A percentile compares a stretch with the other conserved stretches of the same genome.
These are phyloP conservation scores for Rallus limicola DNA, from an alignment of 2,113 vertebrate genomes.

Conservation along the genomic window DNA sequence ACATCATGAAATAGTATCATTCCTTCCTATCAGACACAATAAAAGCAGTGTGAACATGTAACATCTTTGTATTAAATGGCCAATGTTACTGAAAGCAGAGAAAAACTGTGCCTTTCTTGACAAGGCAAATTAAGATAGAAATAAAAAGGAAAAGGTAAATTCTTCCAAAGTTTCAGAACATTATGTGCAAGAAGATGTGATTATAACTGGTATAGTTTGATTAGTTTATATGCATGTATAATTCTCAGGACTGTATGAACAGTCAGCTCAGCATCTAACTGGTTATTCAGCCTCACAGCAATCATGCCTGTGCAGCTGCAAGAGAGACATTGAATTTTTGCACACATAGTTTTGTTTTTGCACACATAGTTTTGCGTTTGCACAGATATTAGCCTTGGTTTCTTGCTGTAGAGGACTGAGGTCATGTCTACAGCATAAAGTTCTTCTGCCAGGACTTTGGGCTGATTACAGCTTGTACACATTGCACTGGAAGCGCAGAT, in stretches of 20 bases:
- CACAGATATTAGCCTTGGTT: neutral
- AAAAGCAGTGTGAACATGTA: neutral
- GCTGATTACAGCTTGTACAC: neutral
- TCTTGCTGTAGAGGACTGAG: constrained; percentile 17
- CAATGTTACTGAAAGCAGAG: neutral
- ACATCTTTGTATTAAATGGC: neutral
- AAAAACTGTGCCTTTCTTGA: neutral
- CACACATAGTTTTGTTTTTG: neutral
- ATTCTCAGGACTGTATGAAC: neutral
- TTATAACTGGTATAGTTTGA: neutral
- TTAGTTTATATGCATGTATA: neutral
- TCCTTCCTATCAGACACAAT: neutral
- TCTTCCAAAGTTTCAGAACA: neutral
- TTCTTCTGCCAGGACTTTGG: constrained; percentile 10
- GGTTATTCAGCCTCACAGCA: neutral
- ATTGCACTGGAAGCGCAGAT: neutral
- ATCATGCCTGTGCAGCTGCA: neutral
- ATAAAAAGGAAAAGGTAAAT: neutral
- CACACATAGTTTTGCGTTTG: neutral
- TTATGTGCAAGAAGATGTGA: neutral
- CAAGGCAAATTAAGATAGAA: neutral
- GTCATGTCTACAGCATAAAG: constrained; percentile 42
- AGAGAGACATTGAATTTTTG: neutral
- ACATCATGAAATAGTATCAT: neutral
- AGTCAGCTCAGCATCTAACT: neutral